These are phyloP conservation scores for Onychomys leucogaster DNA, from an alignment of 2,797 vertebrate species.

Conservation along the genomic window DNA sequence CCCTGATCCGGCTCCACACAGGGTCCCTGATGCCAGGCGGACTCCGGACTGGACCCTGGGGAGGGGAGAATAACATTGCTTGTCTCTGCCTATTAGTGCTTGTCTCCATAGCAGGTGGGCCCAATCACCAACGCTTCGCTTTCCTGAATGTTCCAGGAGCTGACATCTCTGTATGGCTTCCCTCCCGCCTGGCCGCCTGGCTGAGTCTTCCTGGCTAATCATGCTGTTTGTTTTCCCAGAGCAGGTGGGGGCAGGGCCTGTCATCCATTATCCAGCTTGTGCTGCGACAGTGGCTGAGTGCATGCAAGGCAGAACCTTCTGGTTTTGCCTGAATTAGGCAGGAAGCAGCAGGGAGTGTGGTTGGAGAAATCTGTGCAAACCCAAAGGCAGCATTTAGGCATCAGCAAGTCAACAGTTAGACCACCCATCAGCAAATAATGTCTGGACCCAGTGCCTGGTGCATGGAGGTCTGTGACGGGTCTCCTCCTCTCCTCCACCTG, in stretches of 20 bases:
- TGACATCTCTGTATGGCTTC: not conserved
- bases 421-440: not conserved
- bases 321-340: conserved; percentile 36
- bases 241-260: conserved; percentile 43
- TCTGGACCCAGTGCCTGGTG: not conserved
- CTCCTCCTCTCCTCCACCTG: no score
- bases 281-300: not conserved
- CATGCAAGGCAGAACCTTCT: not conserved
- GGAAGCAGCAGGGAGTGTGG: not conserved
- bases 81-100: fast-evolving
- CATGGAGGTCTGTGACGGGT: no score
- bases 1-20: not conserved
- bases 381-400: conserved; percentile 4
- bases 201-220: not conserved
- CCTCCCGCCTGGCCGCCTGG: not conserved
- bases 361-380: conserved; percentile 6
- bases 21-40: not conserved
- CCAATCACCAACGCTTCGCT: fast-evolving
- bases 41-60: not conserved
- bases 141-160: not conserved
- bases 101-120: no score
- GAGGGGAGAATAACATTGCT: not conserved
- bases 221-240: conserved; percentile 28
- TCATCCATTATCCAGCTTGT: not conserved
- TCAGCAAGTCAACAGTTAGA: not conserved